Evolutionary conservation across 2,888 invertebrate species (phyloP).

Genomic region (Oxycera nigricornis): DNA sequence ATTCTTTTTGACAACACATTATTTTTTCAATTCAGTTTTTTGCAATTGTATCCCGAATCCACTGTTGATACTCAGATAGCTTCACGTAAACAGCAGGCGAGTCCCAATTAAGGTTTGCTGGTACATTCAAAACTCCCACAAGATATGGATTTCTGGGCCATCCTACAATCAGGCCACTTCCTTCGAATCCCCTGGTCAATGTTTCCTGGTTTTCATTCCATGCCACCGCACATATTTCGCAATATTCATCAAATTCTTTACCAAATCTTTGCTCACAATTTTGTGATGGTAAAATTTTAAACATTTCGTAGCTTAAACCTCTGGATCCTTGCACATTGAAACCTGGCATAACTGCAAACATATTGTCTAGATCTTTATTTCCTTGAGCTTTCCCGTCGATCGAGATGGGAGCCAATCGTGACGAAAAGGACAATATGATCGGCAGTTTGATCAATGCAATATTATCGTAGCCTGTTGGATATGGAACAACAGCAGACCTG

Average conservation of each 20-base stretch:
- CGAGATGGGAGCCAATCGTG: background rate
- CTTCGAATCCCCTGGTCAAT: slow-evolving; percentile 33
- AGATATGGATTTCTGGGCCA: slow-evolving; percentile 29
- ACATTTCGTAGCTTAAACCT: slow-evolving; percentile 16
- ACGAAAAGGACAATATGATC: background rate
- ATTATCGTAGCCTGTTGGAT: slow-evolving; percentile 8
- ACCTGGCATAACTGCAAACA: slow-evolving; percentile 35
- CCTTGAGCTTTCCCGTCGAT: background rate
- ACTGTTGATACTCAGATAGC: slow-evolving; percentile 2
- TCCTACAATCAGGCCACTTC: slow-evolving; percentile 25
- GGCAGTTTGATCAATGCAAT: slow-evolving; percentile 4
- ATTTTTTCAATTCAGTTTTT: too few species aligned
- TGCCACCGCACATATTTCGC: slow-evolving; percentile 34
- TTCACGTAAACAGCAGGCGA: slow-evolving; percentile 27
- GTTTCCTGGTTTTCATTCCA: slow-evolving; percentile 22
- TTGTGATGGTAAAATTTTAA: background rate
- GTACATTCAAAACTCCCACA: slow-evolving; percentile 18
- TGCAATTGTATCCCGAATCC: too few species aligned
- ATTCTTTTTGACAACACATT: too few species aligned
- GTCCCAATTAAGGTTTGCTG: background rate
- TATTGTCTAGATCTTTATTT: background rate
- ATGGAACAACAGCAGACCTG: background rate
- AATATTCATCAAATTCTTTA: slow-evolving; percentile 13
- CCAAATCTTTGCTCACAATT: slow-evolving; percentile 25
- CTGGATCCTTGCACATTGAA: slow-evolving; percentile 16